Conservation (phyloP, 2,113 vertebrate genomes). For the Mandrillus leucophaeus region DNA sequence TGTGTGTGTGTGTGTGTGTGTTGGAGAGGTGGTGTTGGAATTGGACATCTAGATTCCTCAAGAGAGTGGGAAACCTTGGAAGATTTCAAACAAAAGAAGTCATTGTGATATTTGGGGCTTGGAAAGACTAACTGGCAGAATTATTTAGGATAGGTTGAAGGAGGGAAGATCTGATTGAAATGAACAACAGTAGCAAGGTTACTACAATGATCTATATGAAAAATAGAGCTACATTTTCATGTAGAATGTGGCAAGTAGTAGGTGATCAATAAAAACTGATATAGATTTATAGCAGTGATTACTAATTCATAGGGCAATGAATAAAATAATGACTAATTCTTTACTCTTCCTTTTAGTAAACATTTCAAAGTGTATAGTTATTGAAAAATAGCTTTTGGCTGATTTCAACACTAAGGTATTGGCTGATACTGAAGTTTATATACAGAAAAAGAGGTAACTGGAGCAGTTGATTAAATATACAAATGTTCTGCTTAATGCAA, state of each 20-base stretch:
- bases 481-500: not conserved
- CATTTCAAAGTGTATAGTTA: not conserved
- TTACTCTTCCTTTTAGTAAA: not conserved
- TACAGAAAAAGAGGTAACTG: not conserved
- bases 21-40: not conserved
- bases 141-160: not conserved
- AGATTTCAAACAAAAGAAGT: not conserved
- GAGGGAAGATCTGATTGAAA: not conserved
- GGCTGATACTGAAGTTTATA: not conserved
- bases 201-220: not conserved
- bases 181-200: not conserved
- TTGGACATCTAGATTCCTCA: not conserved
- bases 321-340: not conserved
- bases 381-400: not conserved
- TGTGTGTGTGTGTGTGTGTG: not conserved
- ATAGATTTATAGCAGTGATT: no score
- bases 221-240: not conserved
- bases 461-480: not conserved
- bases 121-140: not conserved
- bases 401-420: not conserved
- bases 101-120: not conserved
- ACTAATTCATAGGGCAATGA: not conserved
- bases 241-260: not conserved
- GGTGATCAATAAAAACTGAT: not conserved
- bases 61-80: not conserved